These are phyloP conservation scores for Cotesia vestalis DNA, from an alignment of 1,140 invertebrate species.

Conservation along the genomic window DNA sequence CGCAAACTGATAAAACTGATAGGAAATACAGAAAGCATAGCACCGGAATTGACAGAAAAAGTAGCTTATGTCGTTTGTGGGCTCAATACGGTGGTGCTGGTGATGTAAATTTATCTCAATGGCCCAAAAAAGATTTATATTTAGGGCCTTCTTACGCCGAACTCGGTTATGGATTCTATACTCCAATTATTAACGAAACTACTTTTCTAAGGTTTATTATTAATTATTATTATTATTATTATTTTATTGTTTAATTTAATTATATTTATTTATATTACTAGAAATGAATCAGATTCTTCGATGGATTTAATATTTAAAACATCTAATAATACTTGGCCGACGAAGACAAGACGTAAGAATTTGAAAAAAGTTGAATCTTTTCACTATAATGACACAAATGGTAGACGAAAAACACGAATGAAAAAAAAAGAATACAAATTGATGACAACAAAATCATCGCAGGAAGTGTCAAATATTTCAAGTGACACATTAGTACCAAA, in stretches of 20 bases:
- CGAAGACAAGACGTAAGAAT: neutral
- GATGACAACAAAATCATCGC: conserved; percentile 11
- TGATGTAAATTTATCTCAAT: conserved; percentile 41
- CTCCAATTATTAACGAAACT: conserved; percentile 47
- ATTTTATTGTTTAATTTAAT: neutral
- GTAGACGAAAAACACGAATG: no score
- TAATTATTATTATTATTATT: conserved; percentile 3
- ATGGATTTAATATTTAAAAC: neutral
- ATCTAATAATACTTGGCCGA: neutral
- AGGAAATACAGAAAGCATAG: neutral
- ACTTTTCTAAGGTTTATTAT: conserved; percentile 27
- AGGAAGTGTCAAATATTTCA: conserved; percentile 17
- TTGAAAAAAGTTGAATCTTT: no score
- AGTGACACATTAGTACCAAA: conserved; percentile 35
- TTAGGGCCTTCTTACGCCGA: conserved; percentile 50
- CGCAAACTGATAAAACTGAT: no score
- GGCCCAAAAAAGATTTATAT: conserved; percentile 52
- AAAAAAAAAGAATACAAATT: neutral
- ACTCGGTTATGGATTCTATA: conserved; percentile 47
- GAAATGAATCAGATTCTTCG: no score
- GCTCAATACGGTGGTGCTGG: conserved; percentile 46
- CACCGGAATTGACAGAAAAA: conserved; percentile 12
- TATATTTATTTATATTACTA: no score
- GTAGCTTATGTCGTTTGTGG: conserved; percentile 39
- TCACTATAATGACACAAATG: no score